These are phyloP conservation scores for Regulus satrapa DNA, from an alignment of 2,113 vertebrate species.

Conservation along the genomic window DNA sequence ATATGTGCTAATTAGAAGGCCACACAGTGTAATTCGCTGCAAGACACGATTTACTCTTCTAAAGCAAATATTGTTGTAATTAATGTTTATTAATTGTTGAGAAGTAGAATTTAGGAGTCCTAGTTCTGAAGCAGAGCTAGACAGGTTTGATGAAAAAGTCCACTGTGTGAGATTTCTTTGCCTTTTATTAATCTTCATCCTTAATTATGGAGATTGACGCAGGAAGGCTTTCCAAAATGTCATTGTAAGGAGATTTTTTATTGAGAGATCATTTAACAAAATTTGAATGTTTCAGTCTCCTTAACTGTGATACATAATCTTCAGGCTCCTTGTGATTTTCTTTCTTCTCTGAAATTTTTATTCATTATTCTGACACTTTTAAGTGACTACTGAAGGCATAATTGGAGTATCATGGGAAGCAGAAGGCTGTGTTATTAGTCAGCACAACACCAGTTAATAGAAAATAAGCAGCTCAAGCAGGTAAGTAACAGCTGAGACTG, in stretches of 20 bases:
- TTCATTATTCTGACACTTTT: slow-evolving; percentile 17
- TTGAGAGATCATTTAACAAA: not conserved
- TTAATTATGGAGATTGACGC: not conserved
- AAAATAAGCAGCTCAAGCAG: not conserved
- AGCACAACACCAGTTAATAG: not conserved
- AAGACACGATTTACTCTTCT: not conserved
- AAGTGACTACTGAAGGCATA: not conserved
- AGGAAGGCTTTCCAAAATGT: not conserved
- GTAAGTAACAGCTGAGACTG: not conserved
- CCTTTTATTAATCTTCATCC: not conserved
- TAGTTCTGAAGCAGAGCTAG: not conserved
- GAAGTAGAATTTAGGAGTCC: not conserved
- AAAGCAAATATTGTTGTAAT: not conserved
- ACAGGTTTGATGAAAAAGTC: not conserved
- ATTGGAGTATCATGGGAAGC: not conserved
- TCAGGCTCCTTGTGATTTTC: not conserved
- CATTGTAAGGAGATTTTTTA: not conserved
- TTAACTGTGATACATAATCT: not conserved
- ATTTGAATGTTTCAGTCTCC: not conserved
- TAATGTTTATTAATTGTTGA: not conserved
- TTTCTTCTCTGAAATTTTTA: not conserved
- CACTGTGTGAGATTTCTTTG: not conserved
- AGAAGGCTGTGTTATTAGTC: not conserved
- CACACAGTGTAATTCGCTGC: not conserved
- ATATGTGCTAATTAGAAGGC: not conserved